phyloP scores from a whole-genome alignment of 2,797 vertebrate species.

The Micropoecilia bifurca region DNA sequence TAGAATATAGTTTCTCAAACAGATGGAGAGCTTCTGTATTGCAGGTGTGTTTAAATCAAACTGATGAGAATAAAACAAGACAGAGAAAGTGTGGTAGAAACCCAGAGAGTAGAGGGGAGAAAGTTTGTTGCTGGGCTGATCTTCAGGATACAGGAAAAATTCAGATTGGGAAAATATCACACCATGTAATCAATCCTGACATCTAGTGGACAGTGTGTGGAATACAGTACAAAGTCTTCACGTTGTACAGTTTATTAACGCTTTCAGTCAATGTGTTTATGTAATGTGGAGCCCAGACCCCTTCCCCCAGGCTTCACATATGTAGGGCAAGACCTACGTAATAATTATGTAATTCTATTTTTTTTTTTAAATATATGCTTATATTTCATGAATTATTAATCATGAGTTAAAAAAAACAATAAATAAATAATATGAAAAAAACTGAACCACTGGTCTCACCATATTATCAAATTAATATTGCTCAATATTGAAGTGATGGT shows the following conservation, averaged over 20 bases:
- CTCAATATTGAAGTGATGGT: not conserved
- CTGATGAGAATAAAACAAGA: not conserved
- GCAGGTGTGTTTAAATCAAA: constrained; percentile 5
- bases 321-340: constrained; percentile 49
- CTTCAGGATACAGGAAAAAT: constrained; percentile 5
- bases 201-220: constrained; percentile 63
- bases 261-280: constrained; percentile 41
- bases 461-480: not conserved
- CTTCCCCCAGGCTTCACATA: constrained; percentile 34
- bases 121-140: constrained; percentile 48
- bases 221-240: constrained; percentile 16
- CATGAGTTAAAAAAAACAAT: not conserved
- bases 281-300: constrained; percentile 45
- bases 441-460: not conserved
- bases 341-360: constrained; percentile 46
- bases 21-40: not conserved
- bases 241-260: not conserved
- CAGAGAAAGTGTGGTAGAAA: constrained; percentile 3
- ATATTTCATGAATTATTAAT: not conserved
- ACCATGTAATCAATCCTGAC: constrained; percentile 55
- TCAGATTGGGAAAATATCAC: not conserved
- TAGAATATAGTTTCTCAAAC: not conserved
- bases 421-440: not conserved
- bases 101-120: constrained; percentile 15
- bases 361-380: not conserved